phyloP scores from a whole-genome alignment of 1,140 invertebrate species.

The Sycophila sp. region DNA sequence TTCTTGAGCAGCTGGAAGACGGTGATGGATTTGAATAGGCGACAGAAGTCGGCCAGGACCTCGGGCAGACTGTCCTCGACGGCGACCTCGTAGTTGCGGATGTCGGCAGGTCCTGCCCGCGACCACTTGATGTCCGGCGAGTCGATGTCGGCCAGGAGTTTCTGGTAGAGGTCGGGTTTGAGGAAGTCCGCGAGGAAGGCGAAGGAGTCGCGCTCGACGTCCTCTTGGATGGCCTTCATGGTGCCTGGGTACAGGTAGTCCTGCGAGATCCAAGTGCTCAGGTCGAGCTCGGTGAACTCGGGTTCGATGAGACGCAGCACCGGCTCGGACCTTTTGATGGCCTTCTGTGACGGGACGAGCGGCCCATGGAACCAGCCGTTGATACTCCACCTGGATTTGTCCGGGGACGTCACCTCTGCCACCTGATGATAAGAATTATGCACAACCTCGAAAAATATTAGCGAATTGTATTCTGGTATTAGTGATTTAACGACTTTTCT shows the following conservation, averaged over 20 bases:
- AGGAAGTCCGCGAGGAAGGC: constrained; percentile 70
- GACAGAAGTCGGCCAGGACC: constrained; percentile 59
- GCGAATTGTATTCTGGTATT: constrained; percentile 74
- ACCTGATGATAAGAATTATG: constrained; percentile 72
- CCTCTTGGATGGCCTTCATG: constrained; percentile 66
- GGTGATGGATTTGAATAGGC: constrained; percentile 66
- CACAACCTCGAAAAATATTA: constrained; percentile 77
- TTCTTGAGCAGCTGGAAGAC: constrained; percentile 71
- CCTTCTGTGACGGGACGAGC: constrained; percentile 10
- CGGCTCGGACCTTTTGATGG: constrained; percentile 35
- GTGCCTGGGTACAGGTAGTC: constrained; percentile 65
- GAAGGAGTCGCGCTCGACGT: constrained; percentile 70
- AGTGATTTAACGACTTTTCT: constrained; percentile 66
- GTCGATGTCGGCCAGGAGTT: constrained; percentile 61
- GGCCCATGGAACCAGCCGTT: constrained; percentile 82
- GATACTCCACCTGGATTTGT: constrained; percentile 74
- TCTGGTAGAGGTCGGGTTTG: constrained; percentile 61
- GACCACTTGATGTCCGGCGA: constrained; percentile 69
- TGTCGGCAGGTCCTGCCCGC: constrained; percentile 70
- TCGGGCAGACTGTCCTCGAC: constrained; percentile 60
- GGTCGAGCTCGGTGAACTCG: constrained; percentile 43
- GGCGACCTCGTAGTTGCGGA: constrained; percentile 71
- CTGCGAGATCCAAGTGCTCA: constrained; percentile 64
- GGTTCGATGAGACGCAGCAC: constrained; percentile 42
- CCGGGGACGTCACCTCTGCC: constrained; percentile 72